Base-by-base conservation (phyloP, 2,888 invertebrate species). In the Amiota minor region DNA sequence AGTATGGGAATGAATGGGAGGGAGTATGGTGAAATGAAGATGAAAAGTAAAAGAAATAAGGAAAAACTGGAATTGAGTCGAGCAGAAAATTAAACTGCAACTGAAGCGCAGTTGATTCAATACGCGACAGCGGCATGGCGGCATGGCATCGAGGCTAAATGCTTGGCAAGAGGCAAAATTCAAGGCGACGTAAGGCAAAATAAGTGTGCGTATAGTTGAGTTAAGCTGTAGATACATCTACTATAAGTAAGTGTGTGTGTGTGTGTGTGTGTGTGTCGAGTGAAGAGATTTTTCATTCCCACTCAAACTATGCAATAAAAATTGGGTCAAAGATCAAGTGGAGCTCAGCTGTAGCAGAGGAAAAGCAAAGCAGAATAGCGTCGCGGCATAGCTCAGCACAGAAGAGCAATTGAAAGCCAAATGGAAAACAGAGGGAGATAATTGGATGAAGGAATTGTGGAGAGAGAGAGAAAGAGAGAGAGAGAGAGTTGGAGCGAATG, bases 321-420 rank as follows among this genome's bases (percentile, higher is more conserved):
- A 86, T 86, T 84, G 83, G 83, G 83, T 86, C 83, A 84, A 84
- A 84, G 83, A 84, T 86, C 83, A 84, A 86, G 83, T 85, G 85
- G 86, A 83, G 86, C 83, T 84, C 84, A 78, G 77, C 76, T 75
- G 77, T 74, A 79, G 70, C 78, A 71, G 73, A 46, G 75, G 76
- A 74, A 78, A 70, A 71, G 74, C 49, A 65, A 69, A 73, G 72
- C 73, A 65, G 69, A 69, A 56, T 35, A 35, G 35, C 35, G n/a
- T n/a, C n/a, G 35, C 35, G 35, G 35, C 35, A 35, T 35, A 35
- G 35, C 6, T 35, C 35, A 35, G 35, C 6, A 35, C 6, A 35
- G 35, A 35, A 35, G 35, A 35, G 56, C 70, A 65, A 10, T 70
- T 69, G 49, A 55, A 62, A 62, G 67, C 64, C 71, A 74, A 62